Base-by-base conservation (phyloP, 2,888 invertebrate genomes). In the Acronicta leporina region DNA sequence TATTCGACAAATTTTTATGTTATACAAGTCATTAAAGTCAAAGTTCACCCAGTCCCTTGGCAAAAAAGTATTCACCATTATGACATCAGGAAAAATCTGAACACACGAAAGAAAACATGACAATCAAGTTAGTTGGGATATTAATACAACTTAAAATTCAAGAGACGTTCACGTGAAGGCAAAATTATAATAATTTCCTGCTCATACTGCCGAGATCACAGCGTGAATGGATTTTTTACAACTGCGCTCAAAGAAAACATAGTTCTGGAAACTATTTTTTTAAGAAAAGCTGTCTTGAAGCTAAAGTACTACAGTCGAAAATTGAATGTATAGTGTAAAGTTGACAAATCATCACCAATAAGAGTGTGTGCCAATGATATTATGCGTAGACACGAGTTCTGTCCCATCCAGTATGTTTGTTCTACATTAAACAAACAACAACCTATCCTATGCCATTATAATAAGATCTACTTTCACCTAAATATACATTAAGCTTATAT, bases 331-430 rank as follows among this genome's bases (percentile, higher is more conserved):
- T n/a, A 2, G 10, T 35, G 45, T 53, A 83, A 87, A 91, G 88
- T 90, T 92, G 92, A 92, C 92, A 92, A 87, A 91, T 92, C 92
- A 93, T 92, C 91, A 85, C 82, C 84, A 82, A 83, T 86, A 85
- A 83, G 61, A 87, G 87, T 89, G 88, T 89, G 82, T 89, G 89
- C 87, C 87, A 86, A 90, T 89, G 89, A 92, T 89, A 92, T 92
- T 93, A 93, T 93, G 93, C 93, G 87, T 85, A 87, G 91, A 88
- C 93, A 93, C 92, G 92, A 89, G 87, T 85, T 75, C 79, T 74
- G 76, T 78, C 76, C 77, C 84, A 82, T 78, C 84, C 81, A 80
- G 65, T 38, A 46, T 76, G 63, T 79, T 79, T 79, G 54, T 66
- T 63, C 56, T 46, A 25, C 25, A 43, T 14, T 58, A 53, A 54